Percentiles rank a stretch among this genome's conserved stretches.
phyloP scores from a whole-genome alignment of 2,797 vertebrate genomes.

The Enteromius anoplus region DNA sequence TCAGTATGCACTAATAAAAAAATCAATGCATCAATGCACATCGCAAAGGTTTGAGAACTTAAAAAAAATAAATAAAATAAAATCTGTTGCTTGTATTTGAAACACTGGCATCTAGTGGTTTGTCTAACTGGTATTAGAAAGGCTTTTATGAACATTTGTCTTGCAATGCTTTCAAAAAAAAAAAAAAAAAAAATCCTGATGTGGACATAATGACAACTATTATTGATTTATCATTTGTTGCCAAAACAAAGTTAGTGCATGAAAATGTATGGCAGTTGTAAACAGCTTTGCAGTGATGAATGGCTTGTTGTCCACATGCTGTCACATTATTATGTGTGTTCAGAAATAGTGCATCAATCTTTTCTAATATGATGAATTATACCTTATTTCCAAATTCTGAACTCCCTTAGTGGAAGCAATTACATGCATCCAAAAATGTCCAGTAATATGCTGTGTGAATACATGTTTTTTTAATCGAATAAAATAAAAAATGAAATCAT shows the following conservation, averaged over 20 bases:
- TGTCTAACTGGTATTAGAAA: neutral
- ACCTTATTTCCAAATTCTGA: slow-evolving; percentile 26
- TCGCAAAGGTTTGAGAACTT: neutral
- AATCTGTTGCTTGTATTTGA: neutral
- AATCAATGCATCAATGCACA: neutral
- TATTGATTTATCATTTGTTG: slow-evolving; percentile 7
- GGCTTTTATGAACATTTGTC: slow-evolving; percentile 1
- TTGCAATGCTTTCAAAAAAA: neutral
- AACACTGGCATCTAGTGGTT: slow-evolving; percentile 40
- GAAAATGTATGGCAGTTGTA: neutral
- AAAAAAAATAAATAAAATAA: neutral
- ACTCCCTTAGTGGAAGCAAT: slow-evolving; percentile 29
- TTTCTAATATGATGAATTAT: slow-evolving; percentile 4
- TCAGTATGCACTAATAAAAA: slow-evolving; percentile 3
- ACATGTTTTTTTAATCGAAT: slow-evolving; percentile 36
- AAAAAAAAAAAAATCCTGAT: neutral
- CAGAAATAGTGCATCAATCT: slow-evolving; percentile 27
- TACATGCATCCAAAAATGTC: slow-evolving; percentile 41
- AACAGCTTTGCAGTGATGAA: slow-evolving; percentile 34
- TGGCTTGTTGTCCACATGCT: slow-evolving; percentile 30
- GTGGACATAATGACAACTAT: neutral
- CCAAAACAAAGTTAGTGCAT: slow-evolving; percentile 14
- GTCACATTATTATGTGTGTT: neutral
- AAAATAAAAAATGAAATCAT: slow-evolving; percentile 34
- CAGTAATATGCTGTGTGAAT: slow-evolving; percentile 32